Base-by-base conservation (phyloP, 2,888 invertebrate species). In the Blastobasis lacticolella region DNA sequence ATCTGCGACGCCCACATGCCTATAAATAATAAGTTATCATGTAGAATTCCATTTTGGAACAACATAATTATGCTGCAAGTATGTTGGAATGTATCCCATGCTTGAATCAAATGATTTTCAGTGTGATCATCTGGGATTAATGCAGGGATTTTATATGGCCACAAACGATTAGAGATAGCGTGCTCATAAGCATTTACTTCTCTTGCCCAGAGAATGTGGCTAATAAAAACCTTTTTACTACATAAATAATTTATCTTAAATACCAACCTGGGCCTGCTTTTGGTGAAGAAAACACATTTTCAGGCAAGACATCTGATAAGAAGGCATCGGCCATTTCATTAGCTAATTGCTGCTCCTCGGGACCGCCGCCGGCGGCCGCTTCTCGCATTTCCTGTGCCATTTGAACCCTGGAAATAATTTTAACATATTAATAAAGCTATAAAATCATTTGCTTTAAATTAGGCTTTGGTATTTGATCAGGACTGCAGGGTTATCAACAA, bases 381-480 rank as follows among this genome's bases (percentile, higher is more conserved):
- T 98, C 97, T 55, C 97, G 93, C 96, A 99, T 97, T 86, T 99
- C 97, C 74, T 98, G 97, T 0, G 98, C 98, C 96, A 99, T 98
- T 89, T 99, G 98, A 51, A 96, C 91, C 65, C 97, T 92, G 55
- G 4, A 40, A n/a, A 41, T 37, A 45, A 41, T 5, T 37, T n/a
- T 6, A 5, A 36, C 8, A 38, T 38, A 41, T 37, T 7, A n/a
- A 36, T 41, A 41, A 37, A 43, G 36, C 36, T n/a, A 36, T 38
- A 37, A 37, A 36, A 8, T 10, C 9, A 6, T 23, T 45, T 10
- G 42, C 9, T 37, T 10, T 49, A 10, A 50, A 23, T 23, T 23
- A 23, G 23, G 23, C 23, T 23, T 23, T 3, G 3, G 23, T 23
- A 23, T 23, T 23, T 58, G 43, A 58, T 86, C 86, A 86, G 86